Evolutionary conservation across 2,888 invertebrate species (phyloP).

Genomic region (Leucophenga montana): DNA sequence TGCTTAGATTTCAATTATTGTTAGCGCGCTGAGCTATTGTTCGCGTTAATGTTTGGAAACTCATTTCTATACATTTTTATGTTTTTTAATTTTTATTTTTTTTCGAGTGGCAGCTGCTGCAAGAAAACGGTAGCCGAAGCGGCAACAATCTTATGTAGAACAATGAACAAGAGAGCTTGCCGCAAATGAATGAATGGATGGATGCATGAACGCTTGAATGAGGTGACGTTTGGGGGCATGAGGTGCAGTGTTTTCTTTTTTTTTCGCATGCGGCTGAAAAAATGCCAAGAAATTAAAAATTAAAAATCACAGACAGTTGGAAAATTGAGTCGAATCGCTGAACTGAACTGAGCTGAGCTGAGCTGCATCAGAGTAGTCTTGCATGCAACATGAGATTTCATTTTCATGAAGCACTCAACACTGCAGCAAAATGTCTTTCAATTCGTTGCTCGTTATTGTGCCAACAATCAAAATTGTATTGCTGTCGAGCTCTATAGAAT

Average conservation of each 20-base stretch:
- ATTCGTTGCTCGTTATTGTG: not conserved
- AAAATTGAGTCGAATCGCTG: slow-evolving; percentile 8
- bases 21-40: slow-evolving; percentile 21
- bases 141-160: slow-evolving; percentile 7
- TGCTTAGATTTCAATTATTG: slow-evolving; percentile 26
- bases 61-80: not conserved
- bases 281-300: slow-evolving; percentile 24
- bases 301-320: slow-evolving; percentile 18
- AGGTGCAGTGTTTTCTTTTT: too few relatives aligned
- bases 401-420: not conserved
- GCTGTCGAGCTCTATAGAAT: slow-evolving; percentile 2
- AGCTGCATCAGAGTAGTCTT: not conserved
- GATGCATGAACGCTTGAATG: slow-evolving; percentile 1
- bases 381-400: slow-evolving; percentile 9
- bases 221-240: not conserved
- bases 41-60: slow-evolving; percentile 2
- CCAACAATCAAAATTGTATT: slow-evolving; percentile 7
- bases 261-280: slow-evolving; percentile 13
- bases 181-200: not conserved
- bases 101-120: slow-evolving; percentile 18
- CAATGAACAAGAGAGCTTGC: not conserved
- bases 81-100: not conserved
- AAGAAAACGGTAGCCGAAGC: slow-evolving; percentile 8
- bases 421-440: not conserved
- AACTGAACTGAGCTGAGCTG: slow-evolving; percentile 7